Evolutionary conservation across 2,797 vertebrate species (phyloP).

Genomic region (Myotis pilosus): DNA sequence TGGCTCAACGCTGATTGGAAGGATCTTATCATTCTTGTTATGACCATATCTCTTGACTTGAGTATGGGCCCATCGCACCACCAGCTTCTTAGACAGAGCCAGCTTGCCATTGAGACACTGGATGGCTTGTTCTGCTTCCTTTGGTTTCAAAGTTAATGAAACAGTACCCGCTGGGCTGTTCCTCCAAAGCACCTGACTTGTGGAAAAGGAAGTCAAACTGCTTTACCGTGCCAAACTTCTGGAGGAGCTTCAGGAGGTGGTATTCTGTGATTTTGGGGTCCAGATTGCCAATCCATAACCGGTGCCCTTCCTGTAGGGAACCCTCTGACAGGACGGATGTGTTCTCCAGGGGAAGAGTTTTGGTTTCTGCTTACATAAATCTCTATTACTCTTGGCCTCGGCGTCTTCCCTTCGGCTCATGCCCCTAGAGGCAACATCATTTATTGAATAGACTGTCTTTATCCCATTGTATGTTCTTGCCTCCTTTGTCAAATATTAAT

Average conservation of each 20-base stretch:
- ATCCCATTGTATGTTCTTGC: neutral
- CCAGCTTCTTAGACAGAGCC: slow-evolving; percentile 97
- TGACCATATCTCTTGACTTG: slow-evolving; percentile 96
- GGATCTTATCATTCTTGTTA: slow-evolving; percentile 94
- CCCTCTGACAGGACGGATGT: slow-evolving; percentile 96
- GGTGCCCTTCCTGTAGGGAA: slow-evolving; percentile 93
- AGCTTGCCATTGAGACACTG: slow-evolving; percentile 98
- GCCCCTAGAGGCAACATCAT: slow-evolving; percentile 4
- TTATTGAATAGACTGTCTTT: neutral
- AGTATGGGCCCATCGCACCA: slow-evolving; percentile 97
- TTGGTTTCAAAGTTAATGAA: slow-evolving; percentile 99
- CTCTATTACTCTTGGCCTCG: slow-evolving; percentile 77
- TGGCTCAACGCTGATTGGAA: slow-evolving; percentile 95
- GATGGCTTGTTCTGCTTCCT: slow-evolving; percentile 98
- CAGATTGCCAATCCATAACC: slow-evolving; percentile 97
- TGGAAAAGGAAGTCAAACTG: slow-evolving; percentile 99
- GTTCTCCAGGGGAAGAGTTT: slow-evolving; percentile 92
- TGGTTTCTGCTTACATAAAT: slow-evolving; percentile 92
- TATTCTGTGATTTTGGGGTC: slow-evolving; percentile 98
- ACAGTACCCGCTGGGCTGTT: slow-evolving; percentile 98
- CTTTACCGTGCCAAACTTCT: slow-evolving; percentile 97
- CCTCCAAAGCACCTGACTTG: slow-evolving; percentile 97
- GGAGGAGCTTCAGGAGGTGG: slow-evolving; percentile 96
- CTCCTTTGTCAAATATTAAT: neutral
- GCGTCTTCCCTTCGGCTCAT: slow-evolving; percentile 57